Conservation (phyloP, 2,797 vertebrate species). For the Mormyrus proboscirostris region DNA sequence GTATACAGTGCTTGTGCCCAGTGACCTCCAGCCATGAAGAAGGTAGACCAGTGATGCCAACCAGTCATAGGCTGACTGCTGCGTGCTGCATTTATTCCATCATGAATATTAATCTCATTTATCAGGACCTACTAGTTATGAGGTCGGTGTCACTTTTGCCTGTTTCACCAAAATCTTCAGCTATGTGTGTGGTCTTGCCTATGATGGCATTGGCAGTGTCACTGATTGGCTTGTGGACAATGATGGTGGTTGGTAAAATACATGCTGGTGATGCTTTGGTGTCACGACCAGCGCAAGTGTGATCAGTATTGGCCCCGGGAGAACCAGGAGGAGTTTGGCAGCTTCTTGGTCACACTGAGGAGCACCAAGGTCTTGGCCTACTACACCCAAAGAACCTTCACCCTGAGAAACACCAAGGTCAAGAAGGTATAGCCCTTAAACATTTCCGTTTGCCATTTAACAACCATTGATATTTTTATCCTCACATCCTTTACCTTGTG, state of each 20-base stretch:
- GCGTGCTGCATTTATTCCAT: neutral
- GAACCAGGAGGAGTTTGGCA: conserved; percentile 84
- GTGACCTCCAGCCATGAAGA: neutral
- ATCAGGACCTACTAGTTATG: neutral
- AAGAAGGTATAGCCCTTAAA: conserved; percentile 72
- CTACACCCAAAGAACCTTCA: conserved; percentile 85
- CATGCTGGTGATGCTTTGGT: conserved; percentile 18
- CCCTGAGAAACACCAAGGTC: conserved; percentile 72
- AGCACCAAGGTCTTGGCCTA: conserved; percentile 71
- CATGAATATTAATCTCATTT: neutral
- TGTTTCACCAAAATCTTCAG: neutral
- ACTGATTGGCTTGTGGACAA: neutral
- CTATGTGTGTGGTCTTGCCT: neutral
- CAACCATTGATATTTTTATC: neutral
- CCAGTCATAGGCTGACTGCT: neutral
- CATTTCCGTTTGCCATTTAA: neutral
- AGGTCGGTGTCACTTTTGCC: neutral
- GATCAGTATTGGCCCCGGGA: conserved; percentile 94
- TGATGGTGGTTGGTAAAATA: neutral
- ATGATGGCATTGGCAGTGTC: neutral
- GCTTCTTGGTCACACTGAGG: conserved; percentile 79
- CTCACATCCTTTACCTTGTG: neutral
- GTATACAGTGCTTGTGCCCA: conserved; percentile 24
- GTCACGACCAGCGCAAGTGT: conserved; percentile 80
- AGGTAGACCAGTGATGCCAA: neutral